These are phyloP conservation scores for Anguilla obscura DNA, from an alignment of 2,797 vertebrate genomes.

Conservation along the genomic window DNA sequence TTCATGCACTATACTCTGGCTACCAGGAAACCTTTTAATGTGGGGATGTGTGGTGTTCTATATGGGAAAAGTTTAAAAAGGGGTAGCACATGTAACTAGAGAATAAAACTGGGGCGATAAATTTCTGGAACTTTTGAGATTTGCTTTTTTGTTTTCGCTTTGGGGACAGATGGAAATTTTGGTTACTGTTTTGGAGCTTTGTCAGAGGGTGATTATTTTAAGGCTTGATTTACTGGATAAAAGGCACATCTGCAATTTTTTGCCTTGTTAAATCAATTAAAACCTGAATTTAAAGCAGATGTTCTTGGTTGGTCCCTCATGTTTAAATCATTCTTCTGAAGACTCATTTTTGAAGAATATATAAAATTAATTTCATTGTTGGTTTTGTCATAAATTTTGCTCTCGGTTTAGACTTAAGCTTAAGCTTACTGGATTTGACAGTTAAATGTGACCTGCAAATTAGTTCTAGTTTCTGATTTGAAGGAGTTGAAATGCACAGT, in stretches of 20 bases:
- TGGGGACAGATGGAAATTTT: background rate
- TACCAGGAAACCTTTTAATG: constrained; percentile 17
- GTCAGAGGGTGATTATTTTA: background rate
- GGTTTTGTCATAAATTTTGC: background rate
- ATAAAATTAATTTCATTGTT: background rate
- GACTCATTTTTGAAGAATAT: background rate
- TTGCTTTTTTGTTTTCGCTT: constrained; percentile 4
- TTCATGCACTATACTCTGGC: constrained; percentile 64
- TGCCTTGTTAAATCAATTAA: constrained; percentile 23
- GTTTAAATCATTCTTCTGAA: background rate
- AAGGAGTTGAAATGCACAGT: background rate
- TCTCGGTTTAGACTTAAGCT: background rate
- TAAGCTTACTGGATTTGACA: too few relatives aligned
- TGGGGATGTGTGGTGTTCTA: constrained; percentile 20
- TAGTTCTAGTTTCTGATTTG: background rate
- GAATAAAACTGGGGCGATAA: constrained; percentile 26
- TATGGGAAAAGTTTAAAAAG: constrained; percentile 13
- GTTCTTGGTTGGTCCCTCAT: constrained; percentile 1
- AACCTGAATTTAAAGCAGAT: constrained; percentile 14
- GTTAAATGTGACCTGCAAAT: too few relatives aligned
- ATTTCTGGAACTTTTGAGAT: constrained; percentile 15
- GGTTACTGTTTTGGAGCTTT: constrained; percentile 1
- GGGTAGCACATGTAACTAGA: constrained; percentile 26
- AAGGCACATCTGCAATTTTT: constrained; percentile 16
- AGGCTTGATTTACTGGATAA: constrained; percentile 14